Conservation (phyloP, 2,888 invertebrate species). For the Apamea epomidion region DNA sequence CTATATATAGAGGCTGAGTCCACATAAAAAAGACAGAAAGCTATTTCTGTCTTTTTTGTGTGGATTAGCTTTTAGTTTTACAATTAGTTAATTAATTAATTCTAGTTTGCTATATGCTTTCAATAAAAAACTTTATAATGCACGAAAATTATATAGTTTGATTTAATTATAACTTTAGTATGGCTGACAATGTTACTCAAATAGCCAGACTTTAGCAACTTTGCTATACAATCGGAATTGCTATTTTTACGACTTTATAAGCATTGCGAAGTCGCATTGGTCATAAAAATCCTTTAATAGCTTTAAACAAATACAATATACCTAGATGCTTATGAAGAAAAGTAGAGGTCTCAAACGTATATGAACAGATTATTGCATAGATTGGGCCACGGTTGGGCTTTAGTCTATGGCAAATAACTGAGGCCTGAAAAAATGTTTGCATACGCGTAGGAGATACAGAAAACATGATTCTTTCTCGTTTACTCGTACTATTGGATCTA, state of each 20-base stretch:
- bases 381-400: background rate
- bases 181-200: conserved; percentile 36
- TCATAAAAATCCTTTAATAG: conserved; percentile 15
- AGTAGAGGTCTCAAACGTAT: background rate
- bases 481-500: background rate
- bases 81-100: background rate
- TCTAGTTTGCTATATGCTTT: background rate
- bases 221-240: conserved; percentile 16
- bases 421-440: background rate
- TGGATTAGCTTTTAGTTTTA: background rate
- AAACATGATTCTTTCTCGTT: background rate
- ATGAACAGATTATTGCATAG: background rate
- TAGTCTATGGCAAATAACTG: background rate
- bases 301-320: background rate
- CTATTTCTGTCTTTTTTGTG: background rate
- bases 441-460: background rate
- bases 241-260: conserved; percentile 27
- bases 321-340: background rate
- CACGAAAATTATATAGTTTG: conserved; percentile 17
- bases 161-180: conserved; percentile 11
- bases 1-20: too few relatives aligned
- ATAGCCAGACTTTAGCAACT: conserved; percentile 14
- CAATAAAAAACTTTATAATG: background rate
- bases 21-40: too few relatives aligned
- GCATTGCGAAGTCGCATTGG: background rate